Base-by-base conservation (phyloP, 1,140 invertebrate genomes). In the Drosophila grimshawi region DNA sequence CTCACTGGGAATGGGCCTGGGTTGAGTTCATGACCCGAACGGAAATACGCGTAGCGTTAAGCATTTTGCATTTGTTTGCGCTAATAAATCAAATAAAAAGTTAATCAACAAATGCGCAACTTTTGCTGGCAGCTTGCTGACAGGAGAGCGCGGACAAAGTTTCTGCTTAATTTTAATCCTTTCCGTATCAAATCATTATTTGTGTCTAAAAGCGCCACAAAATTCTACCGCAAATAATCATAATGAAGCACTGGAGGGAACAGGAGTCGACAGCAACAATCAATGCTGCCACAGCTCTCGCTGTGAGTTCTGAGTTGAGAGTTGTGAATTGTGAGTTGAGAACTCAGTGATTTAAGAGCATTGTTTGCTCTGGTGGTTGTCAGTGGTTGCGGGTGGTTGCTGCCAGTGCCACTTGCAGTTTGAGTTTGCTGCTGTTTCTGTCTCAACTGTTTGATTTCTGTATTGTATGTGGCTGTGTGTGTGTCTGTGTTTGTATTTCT, bases 81-180 rank as follows among this genome's bases (percentile, higher is more conserved):
- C 76, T 89, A 77, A 85, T 85, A 81, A 90, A 90, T 89, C 85
- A 85, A 89, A 90, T 85, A 82, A 81, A 89, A 81, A 89, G 78
- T 89, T 89, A 85, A 89, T 85, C 85, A 89, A 88, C 85, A 89
- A 89, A 83, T 64, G 76, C 67, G 59, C 66, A 75, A 73, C 57
- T 78, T 66, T 56, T 7, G 32, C 39, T 52, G 19, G 19, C 19
- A 19, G 19, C 5, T 48, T 39, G 45, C 33, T 29, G n/a, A 4
- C 45, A 59, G 51, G 68, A 73, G 52, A 77, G 70, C n/a, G 74
- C 75, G 68, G 67, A 62, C 64, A 53, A 85, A 85, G 76, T 57
- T 91, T 91, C 55, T 66, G 86, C 85, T 80, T 91, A 89, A 91
- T 91, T 91, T 86, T 91, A 91, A 91, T 91, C 89, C 89, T 90